Conservation (phyloP, 2,113 vertebrate genomes). For the Bagarius yarrelli region DNA sequence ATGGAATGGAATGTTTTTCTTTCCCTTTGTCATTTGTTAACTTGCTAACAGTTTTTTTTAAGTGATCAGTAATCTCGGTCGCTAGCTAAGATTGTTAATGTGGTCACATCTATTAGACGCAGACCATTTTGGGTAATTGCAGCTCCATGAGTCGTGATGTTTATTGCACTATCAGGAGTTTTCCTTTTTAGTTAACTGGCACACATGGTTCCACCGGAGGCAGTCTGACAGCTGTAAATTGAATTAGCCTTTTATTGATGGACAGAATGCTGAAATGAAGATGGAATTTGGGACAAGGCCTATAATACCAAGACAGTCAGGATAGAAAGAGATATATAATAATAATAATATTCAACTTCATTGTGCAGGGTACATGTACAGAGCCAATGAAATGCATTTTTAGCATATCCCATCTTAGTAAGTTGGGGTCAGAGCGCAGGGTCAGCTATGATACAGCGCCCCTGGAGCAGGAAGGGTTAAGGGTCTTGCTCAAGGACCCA, state of each 20-base stretch:
- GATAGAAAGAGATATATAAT: not conserved
- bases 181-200: not conserved
- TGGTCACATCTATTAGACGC: not conserved
- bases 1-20: too few relatives aligned
- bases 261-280: slow-evolving; percentile 16
- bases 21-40: not conserved
- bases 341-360: too few relatives aligned
- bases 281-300: slow-evolving; percentile 20
- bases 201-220: slow-evolving; percentile 8
- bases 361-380: too few relatives aligned
- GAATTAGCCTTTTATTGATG: slow-evolving; percentile 50
- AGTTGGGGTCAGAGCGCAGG: too few relatives aligned
- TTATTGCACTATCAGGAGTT: not conserved
- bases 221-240: slow-evolving; percentile 42
- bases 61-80: not conserved
- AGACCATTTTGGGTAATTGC: not conserved
- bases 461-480: too few relatives aligned
- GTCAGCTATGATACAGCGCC: too few relatives aligned
- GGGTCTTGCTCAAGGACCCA: too few relatives aligned
- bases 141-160: not conserved
- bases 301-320: not conserved
- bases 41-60: not conserved
- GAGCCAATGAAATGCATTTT: too few relatives aligned
- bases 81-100: not conserved
- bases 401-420: too few relatives aligned